A percentile compares a stretch with the other conserved stretches of the same genome.
Conservation (phyloP, 2,797 vertebrate genomes). For the Anguilla obscura region DNA sequence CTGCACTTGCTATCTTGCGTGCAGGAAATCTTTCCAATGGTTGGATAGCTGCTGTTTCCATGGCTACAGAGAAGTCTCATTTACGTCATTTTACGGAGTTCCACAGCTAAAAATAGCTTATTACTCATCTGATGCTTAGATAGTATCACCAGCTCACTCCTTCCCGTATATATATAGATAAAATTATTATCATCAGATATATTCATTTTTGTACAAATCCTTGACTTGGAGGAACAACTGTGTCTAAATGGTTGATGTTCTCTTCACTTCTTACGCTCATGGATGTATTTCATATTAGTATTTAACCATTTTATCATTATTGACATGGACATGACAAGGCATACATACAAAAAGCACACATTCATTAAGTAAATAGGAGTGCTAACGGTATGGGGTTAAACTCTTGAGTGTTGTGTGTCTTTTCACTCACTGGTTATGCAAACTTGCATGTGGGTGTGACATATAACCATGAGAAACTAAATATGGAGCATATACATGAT, state of each 20-base stretch:
- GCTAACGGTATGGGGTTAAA: not conserved
- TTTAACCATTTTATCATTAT: not conserved
- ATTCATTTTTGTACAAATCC: not conserved
- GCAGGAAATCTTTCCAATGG: constrained; percentile 33
- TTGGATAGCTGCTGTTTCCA: constrained; percentile 32
- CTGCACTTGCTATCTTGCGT: not conserved
- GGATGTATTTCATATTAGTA: not conserved
- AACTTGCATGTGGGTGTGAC: not conserved
- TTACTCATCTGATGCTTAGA: constrained; percentile 14
- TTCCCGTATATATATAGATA: not conserved
- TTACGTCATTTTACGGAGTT: constrained; percentile 41
- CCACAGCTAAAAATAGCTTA: constrained; percentile 38
- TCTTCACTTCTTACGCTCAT: not conserved
- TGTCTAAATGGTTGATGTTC: too few species aligned
- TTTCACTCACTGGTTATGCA: constrained; percentile 1
- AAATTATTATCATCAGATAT: not conserved
- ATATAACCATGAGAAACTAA: constrained; percentile 11
- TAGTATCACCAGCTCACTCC: constrained; percentile 10
- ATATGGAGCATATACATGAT: not conserved
- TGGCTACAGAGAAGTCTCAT: constrained; percentile 37
- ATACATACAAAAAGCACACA: not conserved
- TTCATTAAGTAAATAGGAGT: not conserved
- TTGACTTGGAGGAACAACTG: not conserved
- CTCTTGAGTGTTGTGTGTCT: not conserved
- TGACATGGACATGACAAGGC: not conserved